phyloP scores from a whole-genome alignment of 2,888 invertebrate species.

The Mythimna albipuncta region DNA sequence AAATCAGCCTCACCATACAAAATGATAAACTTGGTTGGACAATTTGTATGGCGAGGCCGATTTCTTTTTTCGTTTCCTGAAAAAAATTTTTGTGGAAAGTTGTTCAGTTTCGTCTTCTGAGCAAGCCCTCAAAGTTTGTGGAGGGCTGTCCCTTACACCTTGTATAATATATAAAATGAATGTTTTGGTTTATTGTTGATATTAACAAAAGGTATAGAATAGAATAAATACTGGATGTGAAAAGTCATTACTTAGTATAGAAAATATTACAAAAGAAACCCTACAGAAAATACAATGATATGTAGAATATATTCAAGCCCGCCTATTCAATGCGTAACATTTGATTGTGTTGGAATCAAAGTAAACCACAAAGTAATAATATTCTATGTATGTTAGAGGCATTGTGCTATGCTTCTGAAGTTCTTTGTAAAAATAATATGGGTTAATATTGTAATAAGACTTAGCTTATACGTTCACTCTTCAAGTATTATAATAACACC shows the following conservation, averaged over 20 bases:
- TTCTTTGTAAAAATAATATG: background rate
- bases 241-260: slow-evolving; percentile 19
- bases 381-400: background rate
- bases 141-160: no score
- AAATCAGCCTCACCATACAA: no score
- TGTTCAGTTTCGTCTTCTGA: no score
- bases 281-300: slow-evolving; percentile 33
- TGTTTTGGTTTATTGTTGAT: no score
- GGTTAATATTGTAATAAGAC: background rate
- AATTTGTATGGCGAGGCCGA: no score
- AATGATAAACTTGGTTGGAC: no score
- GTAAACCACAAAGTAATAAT: slow-evolving; percentile 21
- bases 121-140: no score
- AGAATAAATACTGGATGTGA: background rate
- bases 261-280: slow-evolving; percentile 27
- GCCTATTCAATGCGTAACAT: slow-evolving; percentile 12
- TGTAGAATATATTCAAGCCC: slow-evolving; percentile 25
- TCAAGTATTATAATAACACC: no score
- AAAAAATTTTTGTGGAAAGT: no score
- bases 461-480: background rate
- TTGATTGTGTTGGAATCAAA: slow-evolving; percentile 20
- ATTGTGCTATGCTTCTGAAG: background rate
- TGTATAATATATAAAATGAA: no score
- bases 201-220: slow-evolving; percentile 12
- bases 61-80: no score